Evolutionary conservation across 2,113 vertebrate genomes (phyloP), one percentile per base, ranked within the genome.

Genomic region (Chloropsis cyanopogon): DNA sequence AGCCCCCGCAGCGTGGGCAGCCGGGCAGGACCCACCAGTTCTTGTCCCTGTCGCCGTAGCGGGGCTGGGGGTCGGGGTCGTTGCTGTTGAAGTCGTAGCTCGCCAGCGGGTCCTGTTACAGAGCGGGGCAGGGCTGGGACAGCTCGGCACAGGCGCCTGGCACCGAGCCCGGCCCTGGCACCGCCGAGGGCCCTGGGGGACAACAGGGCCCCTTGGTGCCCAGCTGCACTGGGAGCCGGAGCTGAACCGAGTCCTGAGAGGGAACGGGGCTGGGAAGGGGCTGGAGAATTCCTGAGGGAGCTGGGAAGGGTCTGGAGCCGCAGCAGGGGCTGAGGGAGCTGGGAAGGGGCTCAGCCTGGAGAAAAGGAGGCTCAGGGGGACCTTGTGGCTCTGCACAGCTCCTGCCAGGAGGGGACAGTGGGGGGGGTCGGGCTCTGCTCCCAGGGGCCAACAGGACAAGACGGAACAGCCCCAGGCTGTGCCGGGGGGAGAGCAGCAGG

Each of bases 11-110:
- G 14, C 0, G 4, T 12, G 16, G 18, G 82, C 39, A 13, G 68
- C 47, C 12, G 83, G n/a, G 7, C 29, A 47, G 9, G 13, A 80
- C 97, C 96, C 92, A 98, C 98, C 98, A 80, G 84, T 98, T 98
- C 82, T 97, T 97, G 0, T 97, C 76, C 4, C 66, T 65, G 3
- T 86, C 6, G 0, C 86, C 56, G 41, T 98, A 97, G 17, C 96
- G 95, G 16, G 98, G 98, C 75, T 98, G 98, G 22, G 98, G 98
- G 10, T 98, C 97, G 0, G 98, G 97, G 69, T 98, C 98, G 1
- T 98, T 94, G 87, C 95, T 94, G 41, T 98, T 98, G 90, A 98
- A 97, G 78, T 98, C 97, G 4, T 97, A 98, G 82, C 98, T 98
- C 16, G 98, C 98, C 70, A 96, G 49, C 22, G 98, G 97, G 72